Conservation (phyloP, 2,797 vertebrate species). For the Dicrostonyx torquatus region DNA sequence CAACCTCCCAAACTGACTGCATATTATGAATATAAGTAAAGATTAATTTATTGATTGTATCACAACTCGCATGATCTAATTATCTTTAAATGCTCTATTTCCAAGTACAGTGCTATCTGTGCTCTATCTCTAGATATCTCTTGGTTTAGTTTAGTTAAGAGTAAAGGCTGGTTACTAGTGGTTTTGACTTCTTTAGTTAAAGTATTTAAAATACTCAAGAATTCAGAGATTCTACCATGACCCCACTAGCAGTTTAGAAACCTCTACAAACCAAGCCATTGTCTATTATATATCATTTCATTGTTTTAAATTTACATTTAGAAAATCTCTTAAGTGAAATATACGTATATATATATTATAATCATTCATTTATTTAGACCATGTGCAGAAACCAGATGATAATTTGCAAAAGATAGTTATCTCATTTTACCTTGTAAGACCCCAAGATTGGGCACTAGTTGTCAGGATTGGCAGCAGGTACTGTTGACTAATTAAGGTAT, state of each 20-base stretch:
- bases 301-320: neutral
- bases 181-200: neutral
- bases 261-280: fast-evolving
- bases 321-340: neutral
- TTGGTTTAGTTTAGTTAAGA: neutral
- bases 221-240: neutral
- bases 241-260: neutral
- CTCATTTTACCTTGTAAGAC: neutral
- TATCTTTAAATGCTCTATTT: neutral
- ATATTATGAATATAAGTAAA: neutral
- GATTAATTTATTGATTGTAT: neutral
- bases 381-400: neutral
- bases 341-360: no score
- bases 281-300: neutral
- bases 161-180: neutral
- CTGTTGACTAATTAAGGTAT: neutral
- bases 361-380: neutral
- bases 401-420: neutral
- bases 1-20: neutral
- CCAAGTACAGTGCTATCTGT: neutral
- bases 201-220: neutral
- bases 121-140: no score
- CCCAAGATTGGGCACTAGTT: no score
- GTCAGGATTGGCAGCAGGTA: neutral
- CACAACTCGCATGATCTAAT: neutral